phyloP scores from a whole-genome alignment of 2,888 invertebrate species.

The Andrena praecox region DNA sequence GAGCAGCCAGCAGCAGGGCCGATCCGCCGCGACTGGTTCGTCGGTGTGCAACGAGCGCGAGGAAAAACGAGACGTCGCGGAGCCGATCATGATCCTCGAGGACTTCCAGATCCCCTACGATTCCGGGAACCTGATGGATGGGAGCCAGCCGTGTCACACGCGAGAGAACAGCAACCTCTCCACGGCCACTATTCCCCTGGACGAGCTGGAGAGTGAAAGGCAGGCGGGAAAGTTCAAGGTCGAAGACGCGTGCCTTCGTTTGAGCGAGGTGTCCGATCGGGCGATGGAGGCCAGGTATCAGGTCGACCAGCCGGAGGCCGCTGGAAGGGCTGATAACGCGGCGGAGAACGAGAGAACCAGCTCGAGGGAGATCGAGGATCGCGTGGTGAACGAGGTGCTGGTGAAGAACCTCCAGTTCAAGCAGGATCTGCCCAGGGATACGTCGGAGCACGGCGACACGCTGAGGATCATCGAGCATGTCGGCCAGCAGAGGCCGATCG shows the following conservation, averaged over 20 bases:
- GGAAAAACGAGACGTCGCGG: constrained; percentile 28
- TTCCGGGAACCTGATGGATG: constrained; percentile 24
- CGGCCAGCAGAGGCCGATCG: constrained; percentile 69
- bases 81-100: constrained; percentile 57
- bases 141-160: constrained; percentile 52
- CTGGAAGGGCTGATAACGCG: neutral
- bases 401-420: constrained; percentile 79
- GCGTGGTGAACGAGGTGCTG: constrained; percentile 76
- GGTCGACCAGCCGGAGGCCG: neutral
- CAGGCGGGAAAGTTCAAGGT: constrained; percentile 53
- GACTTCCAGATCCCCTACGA: constrained; percentile 48
- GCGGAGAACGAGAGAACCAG: constrained; percentile 22
- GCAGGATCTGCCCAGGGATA: constrained; percentile 73
- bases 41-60: constrained; percentile 33
- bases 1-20: constrained; percentile 23
- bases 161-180: constrained; percentile 68
- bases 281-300: constrained; percentile 13
- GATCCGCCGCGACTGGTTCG: constrained; percentile 19
- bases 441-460: constrained; percentile 54
- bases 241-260: constrained; percentile 48
- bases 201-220: constrained; percentile 65
- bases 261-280: constrained; percentile 26
- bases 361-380: constrained; percentile 49
- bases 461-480: constrained; percentile 57
- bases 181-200: constrained; percentile 63